A percentile compares a stretch with the other conserved stretches of the same genome.
phyloP scores from a whole-genome alignment of 2,888 invertebrate genomes.

The Ophion ventricosus region DNA sequence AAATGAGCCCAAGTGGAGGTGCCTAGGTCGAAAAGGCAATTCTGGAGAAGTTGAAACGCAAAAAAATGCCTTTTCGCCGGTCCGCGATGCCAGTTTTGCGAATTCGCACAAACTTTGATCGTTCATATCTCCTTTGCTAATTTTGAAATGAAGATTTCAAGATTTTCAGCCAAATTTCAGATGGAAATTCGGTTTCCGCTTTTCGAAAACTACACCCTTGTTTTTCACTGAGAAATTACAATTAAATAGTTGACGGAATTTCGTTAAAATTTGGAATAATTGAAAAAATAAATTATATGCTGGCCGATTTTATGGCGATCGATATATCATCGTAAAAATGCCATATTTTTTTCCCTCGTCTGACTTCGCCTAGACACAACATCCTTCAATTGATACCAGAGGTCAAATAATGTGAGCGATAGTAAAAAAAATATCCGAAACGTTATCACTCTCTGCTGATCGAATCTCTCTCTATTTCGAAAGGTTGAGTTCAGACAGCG shows the following conservation, averaged over 20 bases:
- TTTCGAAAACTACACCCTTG: too few relatives aligned
- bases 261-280: background rate
- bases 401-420: background rate
- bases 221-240: background rate
- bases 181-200: too few relatives aligned
- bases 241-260: background rate
- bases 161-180: too few relatives aligned
- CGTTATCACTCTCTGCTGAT: constrained; percentile 17
- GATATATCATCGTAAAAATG: background rate
- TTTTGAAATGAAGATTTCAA: too few relatives aligned
- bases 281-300: background rate
- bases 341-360: background rate
- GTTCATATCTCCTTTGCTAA: too few relatives aligned
- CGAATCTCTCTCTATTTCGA: constrained; percentile 13
- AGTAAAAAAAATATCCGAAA: background rate
- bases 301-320: background rate
- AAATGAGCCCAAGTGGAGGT: too few relatives aligned
- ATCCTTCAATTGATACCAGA: constrained; percentile 4
- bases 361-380: background rate
- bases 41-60: too few relatives aligned
- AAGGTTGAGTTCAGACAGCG: constrained; percentile 29
- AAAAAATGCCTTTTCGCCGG: too few relatives aligned
- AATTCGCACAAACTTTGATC: too few relatives aligned
- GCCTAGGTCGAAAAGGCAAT: too few relatives aligned
- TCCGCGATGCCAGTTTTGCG: too few relatives aligned